Evolutionary conservation across 2,113 vertebrate genomes (phyloP), one percentile per base, ranked within the genome.

Genomic region (Gopherus evgoodei): DNA sequence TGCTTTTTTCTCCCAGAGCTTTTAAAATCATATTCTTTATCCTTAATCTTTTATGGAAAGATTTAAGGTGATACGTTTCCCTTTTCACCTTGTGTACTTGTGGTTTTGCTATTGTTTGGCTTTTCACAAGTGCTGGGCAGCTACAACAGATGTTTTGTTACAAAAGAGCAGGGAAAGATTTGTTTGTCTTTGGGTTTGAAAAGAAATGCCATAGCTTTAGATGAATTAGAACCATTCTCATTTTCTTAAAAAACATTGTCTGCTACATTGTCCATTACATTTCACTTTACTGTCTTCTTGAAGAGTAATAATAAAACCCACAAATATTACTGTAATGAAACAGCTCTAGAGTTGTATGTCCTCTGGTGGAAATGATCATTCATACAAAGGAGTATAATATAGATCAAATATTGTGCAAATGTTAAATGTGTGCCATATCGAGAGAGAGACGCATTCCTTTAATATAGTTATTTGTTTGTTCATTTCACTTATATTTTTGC

Each of bases 331-430:
- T 96, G 84, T 72, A 91, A 16, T 42, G n/a, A 83, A 93, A 81
- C 21, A 85, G 54, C 78, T 44, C 81, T 91, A 95, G 90, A 90
- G 90, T 96, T 93, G 94, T 81, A 87, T 97, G 96, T 97, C 97
- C 97, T 96, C 97, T 97, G 92, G 86, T 97, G 97, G 97, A 97
- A 94, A 81, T 0, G 6, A 87, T 88, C 56, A 49, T 95, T 95
- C 29, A n/a, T 69, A 47, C 47, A 85, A 42, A 62, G n/a, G 42
- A 91, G 56, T 31, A n/a, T 87, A 29, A 47, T 25, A 38, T 5
- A 47, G 38, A 93, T 88, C 72, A 79, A 52, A 57, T 56, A 65
- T 27, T 81, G 54, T 52, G 88, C 72, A 56, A 27, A 22, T 16
- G 57, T 80, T 81, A 35, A 35, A 0, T 53, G 76, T 27, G 56